These are phyloP conservation scores for Amphiprion clarkii DNA, from an alignment of 2,797 vertebrate genomes.

Conservation along the genomic window DNA sequence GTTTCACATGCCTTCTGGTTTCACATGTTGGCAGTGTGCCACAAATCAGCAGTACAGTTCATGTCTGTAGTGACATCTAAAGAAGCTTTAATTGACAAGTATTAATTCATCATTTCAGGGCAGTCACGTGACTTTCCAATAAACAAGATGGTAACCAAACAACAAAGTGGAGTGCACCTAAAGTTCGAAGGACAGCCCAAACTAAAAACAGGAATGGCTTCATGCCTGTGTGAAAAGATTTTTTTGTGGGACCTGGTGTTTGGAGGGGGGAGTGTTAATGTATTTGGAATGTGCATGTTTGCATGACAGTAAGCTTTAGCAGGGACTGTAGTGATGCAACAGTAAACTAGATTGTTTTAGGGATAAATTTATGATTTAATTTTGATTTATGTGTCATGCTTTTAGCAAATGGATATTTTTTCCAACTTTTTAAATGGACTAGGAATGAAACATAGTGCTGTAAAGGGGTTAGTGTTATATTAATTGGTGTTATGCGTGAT, in stretches of 20 bases:
- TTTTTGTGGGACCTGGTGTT: constrained; percentile 13
- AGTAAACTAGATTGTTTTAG: not conserved
- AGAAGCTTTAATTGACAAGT: constrained; percentile 7
- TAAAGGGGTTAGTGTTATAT: not conserved
- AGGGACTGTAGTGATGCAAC: not conserved
- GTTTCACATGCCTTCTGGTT: constrained; percentile 10
- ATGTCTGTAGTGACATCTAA: constrained; percentile 17
- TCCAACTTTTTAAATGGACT: not conserved
- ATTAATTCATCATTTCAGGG: constrained; percentile 13
- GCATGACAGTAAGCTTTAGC: not conserved
- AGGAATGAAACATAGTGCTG: not conserved
- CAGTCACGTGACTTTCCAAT: constrained; percentile 13
- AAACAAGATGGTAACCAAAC: constrained; percentile 5
- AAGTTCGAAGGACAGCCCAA: not conserved
- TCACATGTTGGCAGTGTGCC: not conserved
- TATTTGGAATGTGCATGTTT: not conserved
- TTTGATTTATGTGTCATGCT: not conserved
- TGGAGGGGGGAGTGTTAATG: not conserved
- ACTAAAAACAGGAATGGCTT: constrained; percentile 38
- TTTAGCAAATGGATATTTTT: not conserved
- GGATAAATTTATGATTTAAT: not conserved
- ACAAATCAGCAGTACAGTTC: constrained; percentile 18
- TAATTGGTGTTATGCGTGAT: not conserved
- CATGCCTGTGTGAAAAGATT: constrained; percentile 12
- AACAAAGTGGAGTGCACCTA: not conserved